phyloP scores from a whole-genome alignment of 2,888 invertebrate genomes.

The Unio delphinus region DNA sequence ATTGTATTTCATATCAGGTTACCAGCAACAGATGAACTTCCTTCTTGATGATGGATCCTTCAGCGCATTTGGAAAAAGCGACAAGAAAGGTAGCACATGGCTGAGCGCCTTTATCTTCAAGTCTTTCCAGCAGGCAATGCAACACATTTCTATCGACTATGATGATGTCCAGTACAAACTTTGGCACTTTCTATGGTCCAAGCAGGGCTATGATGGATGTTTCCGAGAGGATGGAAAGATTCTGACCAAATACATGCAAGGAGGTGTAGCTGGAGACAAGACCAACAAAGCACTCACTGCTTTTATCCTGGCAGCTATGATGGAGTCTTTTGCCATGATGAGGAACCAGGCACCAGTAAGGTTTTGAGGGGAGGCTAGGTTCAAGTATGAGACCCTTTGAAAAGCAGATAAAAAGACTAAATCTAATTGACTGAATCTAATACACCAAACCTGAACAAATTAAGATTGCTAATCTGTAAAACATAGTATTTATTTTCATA shows the following conservation, averaged over 20 bases:
- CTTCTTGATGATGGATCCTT: constrained; percentile 74
- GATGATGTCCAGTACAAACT: constrained; percentile 58
- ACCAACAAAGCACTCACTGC: constrained; percentile 57
- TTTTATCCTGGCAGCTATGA: constrained; percentile 62
- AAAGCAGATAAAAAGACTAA: no score
- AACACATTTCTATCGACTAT: constrained; percentile 76
- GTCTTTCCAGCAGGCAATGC: constrained; percentile 77
- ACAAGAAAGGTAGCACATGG: constrained; percentile 65
- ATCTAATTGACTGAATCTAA: no score
- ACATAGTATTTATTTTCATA: no score
- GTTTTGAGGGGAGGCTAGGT: no score
- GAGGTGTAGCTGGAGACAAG: constrained; percentile 50
- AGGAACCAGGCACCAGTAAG: constrained; percentile 55
- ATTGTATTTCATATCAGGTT: constrained; percentile 74
- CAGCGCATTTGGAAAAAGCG: constrained; percentile 67
- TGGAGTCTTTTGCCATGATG: constrained; percentile 57
- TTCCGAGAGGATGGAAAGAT: constrained; percentile 77
- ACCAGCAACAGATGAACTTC: constrained; percentile 92
- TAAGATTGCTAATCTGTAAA: no score
- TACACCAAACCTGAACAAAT: no score
- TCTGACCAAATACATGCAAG: constrained; percentile 62
- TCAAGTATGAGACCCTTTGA: no score
- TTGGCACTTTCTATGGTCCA: constrained; percentile 60
- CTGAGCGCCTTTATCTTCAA: constrained; percentile 84
- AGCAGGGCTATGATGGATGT: constrained; percentile 85